Base-by-base conservation (phyloP, 2,888 invertebrate genomes). In the Eupithecia subfuscata region DNA sequence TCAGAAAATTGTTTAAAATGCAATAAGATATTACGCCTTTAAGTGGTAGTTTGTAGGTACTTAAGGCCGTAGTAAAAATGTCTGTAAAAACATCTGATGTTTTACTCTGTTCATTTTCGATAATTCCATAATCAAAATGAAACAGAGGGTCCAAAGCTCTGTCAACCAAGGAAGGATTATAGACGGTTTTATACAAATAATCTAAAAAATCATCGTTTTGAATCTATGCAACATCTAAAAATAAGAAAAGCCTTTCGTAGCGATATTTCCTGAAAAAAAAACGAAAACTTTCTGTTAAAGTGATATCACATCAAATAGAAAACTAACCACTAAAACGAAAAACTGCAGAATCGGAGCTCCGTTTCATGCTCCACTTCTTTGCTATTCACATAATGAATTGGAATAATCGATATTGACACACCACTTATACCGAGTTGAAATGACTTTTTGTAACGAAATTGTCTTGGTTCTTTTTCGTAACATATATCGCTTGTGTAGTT, bases 361-460 rank as follows among this genome's bases (percentile, higher is more conserved):
- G 63, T 48, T 73, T 48, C 70, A 69, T 76, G 73, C 70, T 70
- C 67, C 25, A 73, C 30, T 73, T 75, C 75, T 70, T 45, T 70
- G 70, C 73, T 63, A 70, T 70, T 75, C 67, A 45, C 67, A 40
- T 70, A 73, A 63, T 76, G 70, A 76, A 73, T 64, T 68, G 25
- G 48, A 40, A 30, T 40, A 68, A 73, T 73, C 60, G 68, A 76
- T 76, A 52, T 70, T 60, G 70, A 52, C 30, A 48, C 43, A 67
- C 25, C 1, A 68, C 43, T 25, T 43, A 68, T 11, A 25, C 12
- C 22, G 18, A 37, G 40, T 40, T 67, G 5, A n/a, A 67, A 65
- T 65, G 3, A 34, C n/a, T 40, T 67, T 64, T 34, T 34, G 2
- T 64, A 64, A 18, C 9, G 34, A 64, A 60, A 7, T 60, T 3